Evolutionary conservation across 2,888 invertebrate species (phyloP).

Genomic region (Lordiphosa andalusiaca): DNA sequence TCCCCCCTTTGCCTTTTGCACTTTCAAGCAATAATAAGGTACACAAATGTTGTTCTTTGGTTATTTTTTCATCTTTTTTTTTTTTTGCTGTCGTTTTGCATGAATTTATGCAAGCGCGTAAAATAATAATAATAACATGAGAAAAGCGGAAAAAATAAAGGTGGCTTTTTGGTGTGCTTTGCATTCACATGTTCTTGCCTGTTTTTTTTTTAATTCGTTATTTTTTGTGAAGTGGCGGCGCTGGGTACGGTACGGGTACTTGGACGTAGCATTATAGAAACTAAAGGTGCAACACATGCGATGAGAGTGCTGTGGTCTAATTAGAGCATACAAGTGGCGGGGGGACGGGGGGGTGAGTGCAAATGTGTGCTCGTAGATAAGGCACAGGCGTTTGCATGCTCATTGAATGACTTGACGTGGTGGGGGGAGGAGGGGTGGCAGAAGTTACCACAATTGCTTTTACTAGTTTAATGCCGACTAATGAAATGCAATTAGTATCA

Average conservation of each 20-base stretch:
- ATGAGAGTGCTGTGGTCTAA: constrained; percentile 41
- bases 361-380: neutral
- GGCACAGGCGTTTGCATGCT: too few species aligned
- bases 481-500: constrained; percentile 34
- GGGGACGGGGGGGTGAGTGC: neutral
- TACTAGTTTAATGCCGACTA: constrained; percentile 14
- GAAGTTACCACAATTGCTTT: constrained; percentile 3
- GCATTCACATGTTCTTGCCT: constrained; percentile 23
- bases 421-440: too few species aligned
- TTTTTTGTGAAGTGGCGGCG: constrained; percentile 41
- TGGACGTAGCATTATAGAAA: constrained; percentile 50
- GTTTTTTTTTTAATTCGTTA: constrained; percentile 33
- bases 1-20: constrained; percentile 11
- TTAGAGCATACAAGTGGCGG: constrained; percentile 42
- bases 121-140: constrained; percentile 61
- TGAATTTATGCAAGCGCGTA: constrained; percentile 58
- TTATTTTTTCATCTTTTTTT: constrained; percentile 11
- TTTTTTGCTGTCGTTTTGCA: constrained; percentile 9
- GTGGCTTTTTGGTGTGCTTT: constrained; percentile 23
- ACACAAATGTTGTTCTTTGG: constrained; percentile 28
- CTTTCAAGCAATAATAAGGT: constrained; percentile 32
- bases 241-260: constrained; percentile 38
- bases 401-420: too few species aligned
- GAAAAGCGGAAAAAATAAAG: constrained; percentile 18
- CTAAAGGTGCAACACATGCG: constrained; percentile 45